Base-by-base conservation (phyloP, 2,797 vertebrate genomes). In the Chelonia mydas region DNA sequence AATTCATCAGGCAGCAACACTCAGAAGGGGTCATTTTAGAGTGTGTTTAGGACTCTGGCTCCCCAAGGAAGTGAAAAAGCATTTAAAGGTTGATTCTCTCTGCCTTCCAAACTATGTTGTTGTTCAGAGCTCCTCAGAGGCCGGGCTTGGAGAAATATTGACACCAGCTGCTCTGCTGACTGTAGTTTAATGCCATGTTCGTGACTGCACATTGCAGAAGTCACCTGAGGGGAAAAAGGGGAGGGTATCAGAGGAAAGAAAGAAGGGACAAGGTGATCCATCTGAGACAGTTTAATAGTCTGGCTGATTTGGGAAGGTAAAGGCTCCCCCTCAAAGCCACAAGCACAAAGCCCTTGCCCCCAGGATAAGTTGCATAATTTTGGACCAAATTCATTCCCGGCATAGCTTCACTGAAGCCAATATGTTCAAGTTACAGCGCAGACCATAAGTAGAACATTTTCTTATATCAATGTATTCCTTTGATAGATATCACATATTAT, bases 401-500 rank as follows among this genome's bases (percentile, higher is more conserved):
- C 9, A 15, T 84, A 50, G 15, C 37, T 87, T 65, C 86, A 76
- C 11, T 90, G 45, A 61, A 83, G 53, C 47, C 3, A 57, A 17
- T 33, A 65, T 59, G 74, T 55, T 79, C 45, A 61, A 81, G 59
- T 53, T 59, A 84, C 84, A 87, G 21, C 53, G 86, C 17, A 79
- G 6, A 55, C 45, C 6, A 49, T 49, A 49, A 49, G 47, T 28
- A 23, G 4, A 51, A 31, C 51, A 25, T 51, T 97, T 37, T 90
- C 31, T 79, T 28, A 74, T 10, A 81, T 25, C 16, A 27, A 0
- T 95, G 86, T 93, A 17, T 90, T 94, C 94, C 94, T 91, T 95
- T 94, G 50, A 79, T 96, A 99, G 99, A 99, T 99, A 97, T 99
- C 99, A 1, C 99, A 99, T 89, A 99, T 99, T 96, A 99, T 99